Base-by-base conservation (phyloP, 2,888 invertebrate species). In the Sepioteuthis lessoniana region DNA sequence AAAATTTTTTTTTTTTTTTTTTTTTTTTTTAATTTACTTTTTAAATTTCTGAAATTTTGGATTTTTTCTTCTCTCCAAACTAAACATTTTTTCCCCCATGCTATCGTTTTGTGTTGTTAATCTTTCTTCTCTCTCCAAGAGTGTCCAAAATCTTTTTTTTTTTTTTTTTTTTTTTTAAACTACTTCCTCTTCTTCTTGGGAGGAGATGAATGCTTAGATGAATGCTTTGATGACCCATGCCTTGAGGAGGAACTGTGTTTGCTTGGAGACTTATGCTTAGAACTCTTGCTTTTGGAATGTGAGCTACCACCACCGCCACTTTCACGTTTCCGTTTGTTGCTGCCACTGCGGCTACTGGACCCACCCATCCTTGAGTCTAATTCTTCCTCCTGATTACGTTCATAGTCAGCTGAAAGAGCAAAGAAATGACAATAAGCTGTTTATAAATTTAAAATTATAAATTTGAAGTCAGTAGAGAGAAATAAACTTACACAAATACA, bases 341-440 rank as follows among this genome's bases (percentile, higher is more conserved):
- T 92, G 91, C 42, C 21, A n/a, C 92, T 47, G n/a, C n/a, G 13
- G 31, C 7, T 46, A 46, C 42, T n/a, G 35, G 31, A 25, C 8
- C 25, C 5, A n/a, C 5, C 42, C 42, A 42, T 25, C n/a, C 92
- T 42, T 4, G 4, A 2, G 4, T 92, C 92, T 0, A 16, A 4
- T 16, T 92, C 92, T 31, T 92, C 92, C 92, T 92, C 92, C 31
- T 92, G 92, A 47, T 13, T 92, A 92, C 92, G 92, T 42, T 92
- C 92, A 35, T 92, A 92, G 46, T 92, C 92, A 92, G 92, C 92
- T 92, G 92, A 28, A 92, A 92, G 1, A n/a, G 21, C 19, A 92
- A n/a, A 76, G 35, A 35, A 13, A 76, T n/a, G 4, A 76, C 0
- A 16, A n/a, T 76, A n/a, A 76, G 25, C 8, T 60, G n/a, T 76